A percentile compares a stretch with the other conserved stretches of the same genome.
Conservation (phyloP, 1,140 invertebrate genomes). For the Propsilocerus akamusi region DNA sequence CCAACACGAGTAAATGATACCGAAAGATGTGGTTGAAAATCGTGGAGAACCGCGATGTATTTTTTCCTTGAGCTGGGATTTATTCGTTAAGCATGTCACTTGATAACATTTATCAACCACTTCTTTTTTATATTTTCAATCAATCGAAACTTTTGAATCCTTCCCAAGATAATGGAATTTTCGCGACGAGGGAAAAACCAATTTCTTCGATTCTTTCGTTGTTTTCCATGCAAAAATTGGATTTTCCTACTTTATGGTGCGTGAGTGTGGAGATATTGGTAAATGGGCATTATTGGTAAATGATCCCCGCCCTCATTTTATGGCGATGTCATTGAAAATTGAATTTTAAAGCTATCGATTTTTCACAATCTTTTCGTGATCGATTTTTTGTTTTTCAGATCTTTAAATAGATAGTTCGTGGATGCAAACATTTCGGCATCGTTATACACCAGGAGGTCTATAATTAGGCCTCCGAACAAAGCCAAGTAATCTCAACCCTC, state of each 20-base stretch:
- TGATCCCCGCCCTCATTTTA: background rate
- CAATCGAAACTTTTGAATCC: no score
- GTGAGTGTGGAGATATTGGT: background rate
- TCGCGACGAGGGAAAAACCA: no score
- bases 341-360: background rate
- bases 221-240: no score
- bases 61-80: no score
- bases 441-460: background rate
- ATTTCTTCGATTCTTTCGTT: no score
- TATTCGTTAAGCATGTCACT: no score
- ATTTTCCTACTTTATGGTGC: background rate
- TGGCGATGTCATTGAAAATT: background rate
- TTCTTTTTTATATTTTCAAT: no score
- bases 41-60: background rate
- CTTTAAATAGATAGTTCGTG: background rate
- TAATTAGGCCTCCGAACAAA: conserved; percentile 1
- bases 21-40: conserved; percentile 2
- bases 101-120: no score
- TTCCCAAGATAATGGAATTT: no score
- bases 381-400: background rate
- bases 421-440: background rate
- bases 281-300: conserved; percentile 1
- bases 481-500: background rate
- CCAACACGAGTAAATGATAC: background rate
- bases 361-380: background rate